phyloP scores from a whole-genome alignment of 1,140 invertebrate genomes.

The Drosophila grimshawi region DNA sequence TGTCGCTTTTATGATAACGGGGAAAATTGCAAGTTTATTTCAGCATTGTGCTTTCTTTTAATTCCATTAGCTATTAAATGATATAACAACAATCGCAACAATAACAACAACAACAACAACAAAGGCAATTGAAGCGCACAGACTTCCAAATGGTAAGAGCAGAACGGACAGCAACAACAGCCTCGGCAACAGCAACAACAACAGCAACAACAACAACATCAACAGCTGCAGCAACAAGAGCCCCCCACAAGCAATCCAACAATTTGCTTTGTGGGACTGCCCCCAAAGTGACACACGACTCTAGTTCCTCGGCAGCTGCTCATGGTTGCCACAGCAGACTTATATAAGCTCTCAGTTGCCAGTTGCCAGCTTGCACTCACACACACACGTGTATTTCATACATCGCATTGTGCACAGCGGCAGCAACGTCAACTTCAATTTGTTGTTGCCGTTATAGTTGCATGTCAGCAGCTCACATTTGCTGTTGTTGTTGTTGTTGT shows the following conservation, averaged over 20 bases:
- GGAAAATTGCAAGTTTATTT: constrained; percentile 3
- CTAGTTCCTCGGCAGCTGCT: constrained; percentile 7
- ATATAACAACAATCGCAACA: constrained; percentile 19
- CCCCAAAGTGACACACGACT: constrained; percentile 23
- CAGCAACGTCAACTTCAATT: constrained; percentile 63
- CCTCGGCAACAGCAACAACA: constrained; percentile 1
- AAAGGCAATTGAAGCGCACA: constrained; percentile 47
- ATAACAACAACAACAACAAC: background rate
- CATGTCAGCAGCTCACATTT: constrained; percentile 18
- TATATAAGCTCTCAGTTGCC: constrained; percentile 21
- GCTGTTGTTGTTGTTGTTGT: constrained; percentile 2
- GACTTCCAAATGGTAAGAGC: constrained; percentile 27
- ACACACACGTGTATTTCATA: constrained; percentile 59
- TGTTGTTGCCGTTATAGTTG: constrained; percentile 32
- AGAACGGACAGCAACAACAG: constrained; percentile 10
- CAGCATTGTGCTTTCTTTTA: constrained; percentile 5
- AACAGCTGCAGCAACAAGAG: constrained; percentile 19
- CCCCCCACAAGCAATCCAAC: constrained; percentile 4
- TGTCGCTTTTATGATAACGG: background rate
- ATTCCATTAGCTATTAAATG: constrained; percentile 17
- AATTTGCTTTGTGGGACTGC: constrained; percentile 25
- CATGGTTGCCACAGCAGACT: constrained; percentile 17
- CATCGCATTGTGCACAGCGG: constrained; percentile 53
- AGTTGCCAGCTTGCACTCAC: constrained; percentile 19
- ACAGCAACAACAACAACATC: background rate